These are phyloP conservation scores for Heptranchias perlo DNA, from an alignment of 2,113 vertebrate genomes.

Conservation along the genomic window DNA sequence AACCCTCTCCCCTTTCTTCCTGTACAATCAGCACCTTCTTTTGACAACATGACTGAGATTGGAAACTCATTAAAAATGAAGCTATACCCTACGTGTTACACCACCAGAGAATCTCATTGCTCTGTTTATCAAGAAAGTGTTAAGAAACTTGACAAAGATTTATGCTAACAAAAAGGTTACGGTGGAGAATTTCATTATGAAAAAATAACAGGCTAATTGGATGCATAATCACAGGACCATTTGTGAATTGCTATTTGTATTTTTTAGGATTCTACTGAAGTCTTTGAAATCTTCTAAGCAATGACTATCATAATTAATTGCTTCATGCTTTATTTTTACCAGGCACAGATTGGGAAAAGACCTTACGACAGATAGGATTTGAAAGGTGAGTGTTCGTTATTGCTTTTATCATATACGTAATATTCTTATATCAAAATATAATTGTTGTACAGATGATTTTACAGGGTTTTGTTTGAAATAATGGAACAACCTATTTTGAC, in stretches of 20 bases:
- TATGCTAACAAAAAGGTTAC: not conserved
- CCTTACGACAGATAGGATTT: conserved; percentile 89
- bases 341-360: conserved; percentile 92
- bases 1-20: too few species aligned
- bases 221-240: not conserved
- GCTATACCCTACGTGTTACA: too few species aligned
- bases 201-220: not conserved
- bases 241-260: not conserved
- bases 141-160: too few species aligned
- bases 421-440: not conserved
- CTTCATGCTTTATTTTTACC: conserved; percentile 46
- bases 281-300: not conserved
- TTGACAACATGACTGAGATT: too few species aligned
- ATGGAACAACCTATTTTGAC: not conserved
- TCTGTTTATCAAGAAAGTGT: too few species aligned
- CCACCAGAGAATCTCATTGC: too few species aligned
- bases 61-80: too few species aligned
- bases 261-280: not conserved
- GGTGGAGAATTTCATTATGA: not conserved
- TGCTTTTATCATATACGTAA: not conserved
- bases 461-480: not conserved
- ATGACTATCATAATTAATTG: conserved; percentile 2
- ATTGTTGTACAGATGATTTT: not conserved
- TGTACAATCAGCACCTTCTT: too few species aligned
- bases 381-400: conserved; percentile 74